Evolutionary conservation across 2,113 vertebrate species (phyloP), one percentile per base, ranked within the genome.

Genomic region (Bos taurus): DNA sequence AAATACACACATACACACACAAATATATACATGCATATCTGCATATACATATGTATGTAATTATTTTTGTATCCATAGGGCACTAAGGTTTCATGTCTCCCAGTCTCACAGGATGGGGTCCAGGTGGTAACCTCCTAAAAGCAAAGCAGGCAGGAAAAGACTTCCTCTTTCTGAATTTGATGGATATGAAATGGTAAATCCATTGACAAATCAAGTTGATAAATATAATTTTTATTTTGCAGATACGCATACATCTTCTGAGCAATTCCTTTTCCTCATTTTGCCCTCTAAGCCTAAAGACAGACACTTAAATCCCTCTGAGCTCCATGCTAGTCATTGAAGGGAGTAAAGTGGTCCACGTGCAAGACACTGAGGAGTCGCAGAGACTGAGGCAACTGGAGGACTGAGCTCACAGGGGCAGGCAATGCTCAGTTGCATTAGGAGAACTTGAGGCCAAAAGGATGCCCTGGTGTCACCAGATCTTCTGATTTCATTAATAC

Each of bases 401-500:
- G 14, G 48, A 48, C 14, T 13, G 56, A 81, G 46, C 28, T 48
- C n/a, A 26, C 6, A 1, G 2, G 10, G 6, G 0, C 21, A 88
- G 71, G 46, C 23, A 16, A 21, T 43, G 54, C 14, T 88, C 2
- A 19, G 25, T n/a, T 91, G 17, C 10, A 46, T 1, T 25, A 46
- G 57, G 7, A 50, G 91, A 90, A 36, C 16, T 33, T 23, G 52
- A 60, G 43, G 21, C 15, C 71, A 54, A 30, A 89, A 84, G 36
- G 46, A 74, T 2, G 2, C 13, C 26, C 28, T 80, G 19, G 48
- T n/a, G 23, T 57, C 94, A 23, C 71, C n/a, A 82, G 57, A 77
- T 50, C 50, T 88, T 95, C 56, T 88, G 21, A 82, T 62, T 96
- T 85, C 90, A 67, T 40, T 43, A 77, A 14, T 43, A 43, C 2